phyloP scores from a whole-genome alignment of 2,888 invertebrate species.

The Epirrita christyi region DNA sequence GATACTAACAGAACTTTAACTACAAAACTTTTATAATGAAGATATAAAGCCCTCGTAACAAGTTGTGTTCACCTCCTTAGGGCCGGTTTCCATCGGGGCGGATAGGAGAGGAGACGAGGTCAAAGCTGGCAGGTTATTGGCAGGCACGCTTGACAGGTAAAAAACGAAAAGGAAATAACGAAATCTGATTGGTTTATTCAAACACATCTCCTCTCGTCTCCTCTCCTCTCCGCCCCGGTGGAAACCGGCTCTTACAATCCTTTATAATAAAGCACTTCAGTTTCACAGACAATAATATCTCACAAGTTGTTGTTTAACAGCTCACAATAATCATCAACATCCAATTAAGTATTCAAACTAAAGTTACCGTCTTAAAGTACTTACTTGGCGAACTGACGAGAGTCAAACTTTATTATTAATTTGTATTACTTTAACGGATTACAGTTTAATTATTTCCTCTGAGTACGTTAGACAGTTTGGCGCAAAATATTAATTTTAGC shows the following conservation, averaged over 20 bases:
- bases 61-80: no score
- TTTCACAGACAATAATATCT: slow-evolving; percentile 1
- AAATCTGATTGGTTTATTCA: no score
- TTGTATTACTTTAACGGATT: slow-evolving; percentile 46
- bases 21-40: not conserved
- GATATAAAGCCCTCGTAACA: not conserved
- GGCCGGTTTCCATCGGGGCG: no score
- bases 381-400: slow-evolving; percentile 14
- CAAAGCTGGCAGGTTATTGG: no score
- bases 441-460: slow-evolving; percentile 48
- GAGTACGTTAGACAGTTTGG: slow-evolving; percentile 36
- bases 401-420: slow-evolving; percentile 37
- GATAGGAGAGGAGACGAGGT: no score
- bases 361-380: slow-evolving; percentile 4
- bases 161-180: no score
- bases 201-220: no score
- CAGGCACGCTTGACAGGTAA: no score
- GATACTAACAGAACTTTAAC: not conserved
- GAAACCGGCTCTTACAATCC: not conserved
- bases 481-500: slow-evolving; percentile 30
- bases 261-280: not conserved
- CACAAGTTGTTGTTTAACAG: slow-evolving; percentile 15
- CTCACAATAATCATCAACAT: slow-evolving; percentile 11
- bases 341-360: slow-evolving; percentile 8
- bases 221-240: no score